Percentiles rank a stretch among this genome's conserved stretches.
phyloP scores from a whole-genome alignment of 2,888 invertebrate genomes.

The Melinaea menophilus region DNA sequence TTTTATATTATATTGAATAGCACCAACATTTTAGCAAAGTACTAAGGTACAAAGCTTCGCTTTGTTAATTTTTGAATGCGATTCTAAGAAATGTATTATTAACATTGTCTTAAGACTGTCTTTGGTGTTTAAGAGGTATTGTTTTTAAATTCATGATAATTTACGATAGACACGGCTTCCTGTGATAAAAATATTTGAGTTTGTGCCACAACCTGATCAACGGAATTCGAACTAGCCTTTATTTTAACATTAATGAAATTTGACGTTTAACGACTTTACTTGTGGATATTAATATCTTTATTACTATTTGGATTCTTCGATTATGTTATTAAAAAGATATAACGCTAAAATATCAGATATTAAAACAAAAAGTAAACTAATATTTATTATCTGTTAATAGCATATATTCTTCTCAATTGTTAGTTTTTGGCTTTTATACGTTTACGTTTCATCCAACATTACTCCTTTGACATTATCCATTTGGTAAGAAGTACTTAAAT shows the following conservation, averaged over 20 bases:
- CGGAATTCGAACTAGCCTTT: slow-evolving; percentile 41
- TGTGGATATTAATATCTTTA: slow-evolving; percentile 6
- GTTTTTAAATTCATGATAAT: slow-evolving; percentile 56
- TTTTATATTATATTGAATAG: no score
- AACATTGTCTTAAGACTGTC: not conserved
- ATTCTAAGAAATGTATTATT: not conserved
- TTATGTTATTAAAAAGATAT: slow-evolving; percentile 13
- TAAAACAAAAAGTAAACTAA: not conserved
- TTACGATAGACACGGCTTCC: slow-evolving; percentile 62
- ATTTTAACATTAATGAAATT: slow-evolving; percentile 36
- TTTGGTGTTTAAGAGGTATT: slow-evolving; percentile 31
- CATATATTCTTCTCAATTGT: no score
- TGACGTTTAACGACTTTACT: slow-evolving; percentile 12
- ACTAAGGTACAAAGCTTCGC: no score
- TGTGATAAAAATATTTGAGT: slow-evolving; percentile 55
- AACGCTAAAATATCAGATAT: not conserved
- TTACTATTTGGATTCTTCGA: slow-evolving; percentile 9
- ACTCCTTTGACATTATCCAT: no score
- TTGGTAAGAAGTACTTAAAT: no score
- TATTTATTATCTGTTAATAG: no score
- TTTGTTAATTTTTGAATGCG: no score
- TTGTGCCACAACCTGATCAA: slow-evolving; percentile 46
- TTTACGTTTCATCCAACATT: no score
- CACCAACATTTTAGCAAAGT: no score
- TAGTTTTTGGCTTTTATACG: no score